Conservation (phyloP, 2,797 vertebrate genomes). For the Coregonus suidteri region DNA sequence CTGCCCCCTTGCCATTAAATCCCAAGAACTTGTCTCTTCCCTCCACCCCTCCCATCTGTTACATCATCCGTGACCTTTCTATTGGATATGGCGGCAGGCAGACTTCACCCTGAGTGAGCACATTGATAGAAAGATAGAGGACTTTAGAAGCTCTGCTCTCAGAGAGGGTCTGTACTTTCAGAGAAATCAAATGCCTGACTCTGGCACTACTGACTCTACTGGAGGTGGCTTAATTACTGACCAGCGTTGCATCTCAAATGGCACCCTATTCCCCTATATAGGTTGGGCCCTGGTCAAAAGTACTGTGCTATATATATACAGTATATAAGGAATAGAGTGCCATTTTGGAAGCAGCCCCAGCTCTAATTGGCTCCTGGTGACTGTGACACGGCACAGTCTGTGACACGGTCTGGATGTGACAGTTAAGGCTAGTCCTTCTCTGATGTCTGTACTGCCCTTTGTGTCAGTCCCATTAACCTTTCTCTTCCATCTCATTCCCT, state of each 20-base stretch:
- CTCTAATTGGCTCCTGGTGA: conserved; percentile 68
- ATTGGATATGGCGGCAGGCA: conserved; percentile 60
- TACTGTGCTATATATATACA: neutral
- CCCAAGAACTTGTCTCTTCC: conserved; percentile 25
- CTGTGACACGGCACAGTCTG: conserved; percentile 17
- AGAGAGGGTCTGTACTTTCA: conserved; percentile 53
- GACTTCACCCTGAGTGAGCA: conserved; percentile 48
- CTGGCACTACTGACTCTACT: conserved; percentile 14
- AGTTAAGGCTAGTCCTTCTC: conserved; percentile 66
- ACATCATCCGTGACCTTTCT: conserved; percentile 72
- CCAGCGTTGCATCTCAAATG: neutral
- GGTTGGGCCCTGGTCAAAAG: neutral
- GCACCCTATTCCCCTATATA: neutral
- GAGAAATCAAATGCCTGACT: conserved; percentile 47
- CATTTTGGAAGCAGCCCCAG: neutral
- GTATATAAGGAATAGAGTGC: neutral
- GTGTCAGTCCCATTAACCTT: conserved; percentile 77
- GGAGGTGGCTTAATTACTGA: conserved; percentile 64
- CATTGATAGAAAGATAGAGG: conserved; percentile 60
- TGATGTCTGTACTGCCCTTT: conserved; percentile 73
- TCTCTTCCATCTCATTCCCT: conserved; percentile 63
- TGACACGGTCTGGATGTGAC: conserved; percentile 66
- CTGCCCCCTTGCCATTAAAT: conserved; percentile 51
- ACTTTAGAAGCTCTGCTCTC: conserved; percentile 62
- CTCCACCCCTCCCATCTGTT: conserved; percentile 55